These are phyloP conservation scores for Papilio machaon DNA, from an alignment of 1,140 invertebrate species.

Conservation along the genomic window DNA sequence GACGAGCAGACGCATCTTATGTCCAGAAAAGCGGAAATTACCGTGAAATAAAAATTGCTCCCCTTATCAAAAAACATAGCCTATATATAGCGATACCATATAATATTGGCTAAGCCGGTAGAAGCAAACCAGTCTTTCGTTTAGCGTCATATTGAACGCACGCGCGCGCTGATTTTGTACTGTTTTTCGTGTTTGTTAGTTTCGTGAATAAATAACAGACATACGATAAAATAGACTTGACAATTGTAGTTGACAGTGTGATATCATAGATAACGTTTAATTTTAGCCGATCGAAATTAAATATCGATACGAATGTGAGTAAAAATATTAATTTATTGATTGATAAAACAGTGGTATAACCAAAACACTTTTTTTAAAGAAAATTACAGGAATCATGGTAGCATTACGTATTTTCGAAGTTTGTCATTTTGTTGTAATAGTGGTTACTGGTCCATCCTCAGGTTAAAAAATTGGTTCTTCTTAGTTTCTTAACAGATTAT, in stretches of 20 bases:
- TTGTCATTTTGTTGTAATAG: neutral
- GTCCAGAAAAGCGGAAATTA: neutral
- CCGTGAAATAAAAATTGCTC: neutral
- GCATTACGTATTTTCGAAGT: neutral
- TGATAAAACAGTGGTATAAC: too few relatives aligned
- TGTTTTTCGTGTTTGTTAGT: slow-evolving; percentile 7
- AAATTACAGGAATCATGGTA: too few relatives aligned
- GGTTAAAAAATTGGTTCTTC: too few relatives aligned
- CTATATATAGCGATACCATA: slow-evolving; percentile 10
- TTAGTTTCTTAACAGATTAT: too few relatives aligned
- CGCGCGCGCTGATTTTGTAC: neutral
- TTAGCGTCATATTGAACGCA: slow-evolving; percentile 11
- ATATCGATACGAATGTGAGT: neutral
- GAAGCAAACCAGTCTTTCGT: slow-evolving; percentile 21
- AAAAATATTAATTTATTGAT: neutral
- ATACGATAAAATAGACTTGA: neutral
- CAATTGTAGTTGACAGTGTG: neutral
- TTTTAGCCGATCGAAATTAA: neutral
- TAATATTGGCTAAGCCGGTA: neutral
- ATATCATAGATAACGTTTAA: neutral
- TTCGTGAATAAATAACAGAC: slow-evolving; percentile 15
- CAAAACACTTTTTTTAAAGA: too few relatives aligned
- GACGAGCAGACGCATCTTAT: neutral
- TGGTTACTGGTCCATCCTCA: too few relatives aligned
- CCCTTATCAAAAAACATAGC: neutral